Percentiles rank a stretch among this genome's conserved stretches.
These are phyloP conservation scores for Pseudomyrmex dendroicus DNA, from an alignment of 1,140 invertebrate species.

Conservation along the genomic window DNA sequence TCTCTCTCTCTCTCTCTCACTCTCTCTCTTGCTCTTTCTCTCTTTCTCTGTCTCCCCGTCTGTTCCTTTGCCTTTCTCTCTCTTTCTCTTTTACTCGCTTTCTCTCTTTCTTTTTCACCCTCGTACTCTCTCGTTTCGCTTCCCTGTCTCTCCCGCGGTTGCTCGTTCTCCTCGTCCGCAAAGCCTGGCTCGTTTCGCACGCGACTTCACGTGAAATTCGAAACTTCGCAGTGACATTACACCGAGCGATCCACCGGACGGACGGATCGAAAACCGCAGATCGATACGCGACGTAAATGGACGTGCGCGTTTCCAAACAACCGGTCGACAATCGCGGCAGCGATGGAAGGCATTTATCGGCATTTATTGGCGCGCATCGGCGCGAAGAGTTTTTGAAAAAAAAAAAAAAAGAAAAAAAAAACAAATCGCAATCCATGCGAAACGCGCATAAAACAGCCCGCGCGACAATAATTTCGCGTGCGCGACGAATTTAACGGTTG, in stretches of 20 bases:
- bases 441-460: neutral
- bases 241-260: neutral
- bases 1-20: slow-evolving; percentile 21
- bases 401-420: neutral
- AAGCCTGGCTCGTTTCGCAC: slow-evolving; percentile 66
- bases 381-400: too few relatives aligned
- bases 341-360: neutral
- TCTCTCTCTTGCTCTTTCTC: slow-evolving; percentile 16
- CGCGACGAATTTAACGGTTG: slow-evolving; percentile 26
- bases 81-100: slow-evolving; percentile 21
- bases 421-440: neutral
- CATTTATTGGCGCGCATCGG: neutral
- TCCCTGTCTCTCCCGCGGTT: slow-evolving; percentile 68
- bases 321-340: neutral
- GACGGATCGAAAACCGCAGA: slow-evolving; percentile 26
- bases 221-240: slow-evolving; percentile 55
- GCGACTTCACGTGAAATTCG: slow-evolving; percentile 69
- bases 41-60: slow-evolving; percentile 41
- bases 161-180: slow-evolving; percentile 66
- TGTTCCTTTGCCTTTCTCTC: slow-evolving; percentile 59
- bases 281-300: slow-evolving; percentile 17
- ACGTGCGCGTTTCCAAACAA: neutral
- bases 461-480: slow-evolving; percentile 26
- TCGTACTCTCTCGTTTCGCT: slow-evolving; percentile 2
- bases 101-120: slow-evolving; percentile 17